A percentile compares a stretch with the other conserved stretches of the same genome.
Evolutionary conservation across 1,140 invertebrate genomes (phyloP).

Genomic region (Adoxophyes honmai): DNA sequence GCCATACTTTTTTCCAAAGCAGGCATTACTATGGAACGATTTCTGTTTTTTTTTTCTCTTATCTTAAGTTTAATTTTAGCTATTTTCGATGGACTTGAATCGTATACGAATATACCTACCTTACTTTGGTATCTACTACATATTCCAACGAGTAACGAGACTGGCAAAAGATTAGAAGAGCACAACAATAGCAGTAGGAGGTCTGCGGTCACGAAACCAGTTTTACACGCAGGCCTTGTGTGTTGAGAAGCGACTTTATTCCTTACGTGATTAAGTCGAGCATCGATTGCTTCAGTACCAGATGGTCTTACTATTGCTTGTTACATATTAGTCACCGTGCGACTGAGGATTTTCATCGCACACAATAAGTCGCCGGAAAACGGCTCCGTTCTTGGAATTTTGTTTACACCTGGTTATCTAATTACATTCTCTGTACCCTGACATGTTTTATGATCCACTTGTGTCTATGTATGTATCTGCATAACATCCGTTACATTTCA

Average conservation of each 20-base stretch:
- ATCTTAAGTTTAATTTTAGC: too few species aligned
- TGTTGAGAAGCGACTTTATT: slow-evolving; percentile 37
- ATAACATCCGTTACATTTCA: too few species aligned
- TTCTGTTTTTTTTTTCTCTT: too few species aligned
- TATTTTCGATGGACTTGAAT: slow-evolving; percentile 51
- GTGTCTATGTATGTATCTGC: too few species aligned
- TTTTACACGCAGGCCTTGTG: slow-evolving; percentile 29
- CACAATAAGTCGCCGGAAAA: slow-evolving; percentile 13
- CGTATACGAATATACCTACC: too few species aligned
- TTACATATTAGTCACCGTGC: slow-evolving; percentile 46
- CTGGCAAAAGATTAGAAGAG: slow-evolving; percentile 24
- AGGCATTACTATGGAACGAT: too few species aligned
- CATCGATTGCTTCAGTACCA: slow-evolving; percentile 23
- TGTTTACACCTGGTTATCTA: slow-evolving; percentile 13
- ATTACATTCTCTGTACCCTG: neutral
- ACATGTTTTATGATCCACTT: neutral
- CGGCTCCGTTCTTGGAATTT: neutral
- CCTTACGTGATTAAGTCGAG: slow-evolving; percentile 32
- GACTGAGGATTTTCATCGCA: slow-evolving; percentile 19
- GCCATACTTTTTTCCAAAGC: too few species aligned
- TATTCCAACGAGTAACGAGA: slow-evolving; percentile 37
- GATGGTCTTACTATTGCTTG: slow-evolving; percentile 35
- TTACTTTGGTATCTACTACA: too few species aligned
- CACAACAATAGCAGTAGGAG: slow-evolving; percentile 35
- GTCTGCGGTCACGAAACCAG: slow-evolving; percentile 60